Evolutionary conservation across 2,113 vertebrate genomes (phyloP).

Genomic region (Emberiza fucata): DNA sequence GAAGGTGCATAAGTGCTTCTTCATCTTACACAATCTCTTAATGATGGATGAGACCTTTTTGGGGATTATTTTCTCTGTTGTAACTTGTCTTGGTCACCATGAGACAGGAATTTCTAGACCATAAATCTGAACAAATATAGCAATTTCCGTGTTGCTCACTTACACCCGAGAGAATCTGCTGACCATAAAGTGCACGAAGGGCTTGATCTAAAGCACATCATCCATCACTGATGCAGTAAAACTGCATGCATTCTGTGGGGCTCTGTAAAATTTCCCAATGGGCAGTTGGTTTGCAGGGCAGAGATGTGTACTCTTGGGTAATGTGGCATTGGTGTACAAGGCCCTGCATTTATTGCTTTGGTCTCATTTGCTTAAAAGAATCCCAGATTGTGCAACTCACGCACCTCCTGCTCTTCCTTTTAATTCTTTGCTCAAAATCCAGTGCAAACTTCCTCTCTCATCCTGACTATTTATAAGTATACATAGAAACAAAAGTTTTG

Average conservation of each 20-base stretch:
- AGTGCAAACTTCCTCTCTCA: slow-evolving; percentile 54
- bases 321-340: background rate
- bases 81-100: background rate
- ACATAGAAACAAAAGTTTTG: slow-evolving; percentile 47
- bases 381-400: background rate
- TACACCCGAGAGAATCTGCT: background rate
- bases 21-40: background rate
- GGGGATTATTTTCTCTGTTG: background rate
- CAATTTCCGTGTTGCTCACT: background rate
- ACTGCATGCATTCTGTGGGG: background rate
- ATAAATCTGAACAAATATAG: background rate
- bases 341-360: background rate
- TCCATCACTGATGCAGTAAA: background rate
- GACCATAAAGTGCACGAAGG: background rate
- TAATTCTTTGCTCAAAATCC: slow-evolving; percentile 23
- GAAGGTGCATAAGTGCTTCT: background rate
- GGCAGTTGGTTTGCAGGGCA: background rate
- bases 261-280: background rate
- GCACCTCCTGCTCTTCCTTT: slow-evolving; percentile 17
- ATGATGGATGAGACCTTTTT: background rate
- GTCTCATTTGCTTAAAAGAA: background rate
- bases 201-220: background rate
- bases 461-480: slow-evolving; percentile 53
- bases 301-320: background rate
- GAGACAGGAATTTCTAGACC: background rate